Conservation (phyloP, 2,113 vertebrate species). For the Stomatorhinus ivindoensis region DNA sequence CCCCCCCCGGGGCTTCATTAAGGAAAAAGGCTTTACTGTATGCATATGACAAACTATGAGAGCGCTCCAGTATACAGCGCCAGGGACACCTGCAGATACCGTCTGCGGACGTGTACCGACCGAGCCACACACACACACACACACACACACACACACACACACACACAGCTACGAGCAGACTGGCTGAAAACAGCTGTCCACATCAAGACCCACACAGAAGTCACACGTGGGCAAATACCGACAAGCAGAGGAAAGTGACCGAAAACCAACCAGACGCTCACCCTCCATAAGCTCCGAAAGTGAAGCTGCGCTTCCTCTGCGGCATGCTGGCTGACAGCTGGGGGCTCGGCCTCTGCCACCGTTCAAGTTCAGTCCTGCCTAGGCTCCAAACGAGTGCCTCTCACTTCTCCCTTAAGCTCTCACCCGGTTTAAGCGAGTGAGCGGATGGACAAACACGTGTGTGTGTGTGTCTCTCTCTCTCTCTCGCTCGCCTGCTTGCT, state of each 20-base stretch:
- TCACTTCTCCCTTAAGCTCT: neutral
- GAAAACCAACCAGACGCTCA: conserved; percentile 37
- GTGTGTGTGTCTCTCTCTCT: neutral
- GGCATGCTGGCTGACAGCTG: conserved; percentile 46
- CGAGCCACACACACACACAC: neutral
- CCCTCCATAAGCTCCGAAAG: conserved; percentile 64
- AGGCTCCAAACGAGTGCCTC: neutral
- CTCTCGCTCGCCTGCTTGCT: neutral
- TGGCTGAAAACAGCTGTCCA: neutral
- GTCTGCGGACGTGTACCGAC: neutral
- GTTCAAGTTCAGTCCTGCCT: neutral
- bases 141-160: neutral
- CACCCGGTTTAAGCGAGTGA: neutral
- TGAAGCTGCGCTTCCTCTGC: conserved; percentile 65
- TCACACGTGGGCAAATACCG: neutral
- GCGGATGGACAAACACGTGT: neutral
- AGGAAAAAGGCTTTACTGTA: neutral
- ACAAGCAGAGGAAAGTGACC: neutral
- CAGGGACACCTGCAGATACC: neutral
- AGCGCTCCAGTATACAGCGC: neutral
- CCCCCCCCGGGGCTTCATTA: neutral
- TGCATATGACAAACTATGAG: neutral
- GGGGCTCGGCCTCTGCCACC: conserved; percentile 5
- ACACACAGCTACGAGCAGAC: neutral
- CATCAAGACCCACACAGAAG: neutral